Base-by-base conservation (phyloP, 2,888 invertebrate genomes). In the Lochmaea crataegi region DNA sequence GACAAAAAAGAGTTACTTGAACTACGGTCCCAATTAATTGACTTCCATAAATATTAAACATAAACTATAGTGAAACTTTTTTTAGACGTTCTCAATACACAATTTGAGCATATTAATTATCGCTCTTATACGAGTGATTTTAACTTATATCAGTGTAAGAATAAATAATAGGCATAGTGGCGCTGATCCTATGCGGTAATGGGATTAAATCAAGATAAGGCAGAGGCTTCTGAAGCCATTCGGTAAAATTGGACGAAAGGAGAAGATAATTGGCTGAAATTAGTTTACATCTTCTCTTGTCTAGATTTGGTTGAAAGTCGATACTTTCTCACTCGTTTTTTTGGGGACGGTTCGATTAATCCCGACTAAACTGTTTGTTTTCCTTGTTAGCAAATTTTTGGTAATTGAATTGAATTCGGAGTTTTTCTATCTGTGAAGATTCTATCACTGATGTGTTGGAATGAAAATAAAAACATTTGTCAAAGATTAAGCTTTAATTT, bases 241-340 rank as follows among this genome's bases (percentile, higher is more conserved):
- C 38, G 51, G 51, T 18, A 11, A 48, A 60, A 61, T 68, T 68
- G 68, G 61, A 68, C 51, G 51, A 38, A 56, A 65, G 26, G 53
- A 63, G 57, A 70, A 70, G 70, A 65, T 70, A 70, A 70, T 70
- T 70, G 70, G 32, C 41, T 57, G 70, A 65, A 70, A 70, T 70
- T 70, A 70, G 70, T 70, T 70, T 64, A 70, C 70, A 64, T 70
- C 57, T 65, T 57, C 70, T 65, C 57, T 70, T 70, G 70, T 65
- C 57, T 58, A 64, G 64, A 70, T 64, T 57, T 53, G 65, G 70
- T 57, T 70, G 42, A 48, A 41, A 70, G 57, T 41, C 70, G 65
- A 70, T 70, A 70, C 57, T 57, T 70, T 58, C 48, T 45, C 64
- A 18, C 64, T 57, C 32, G 32, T 70, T 70, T 70, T 70, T 70